Percentiles rank a stretch among this genome's conserved stretches.
These are phyloP conservation scores for Brachypodius melanocephalos DNA, from an alignment of 2,113 vertebrate species.

Conservation along the genomic window DNA sequence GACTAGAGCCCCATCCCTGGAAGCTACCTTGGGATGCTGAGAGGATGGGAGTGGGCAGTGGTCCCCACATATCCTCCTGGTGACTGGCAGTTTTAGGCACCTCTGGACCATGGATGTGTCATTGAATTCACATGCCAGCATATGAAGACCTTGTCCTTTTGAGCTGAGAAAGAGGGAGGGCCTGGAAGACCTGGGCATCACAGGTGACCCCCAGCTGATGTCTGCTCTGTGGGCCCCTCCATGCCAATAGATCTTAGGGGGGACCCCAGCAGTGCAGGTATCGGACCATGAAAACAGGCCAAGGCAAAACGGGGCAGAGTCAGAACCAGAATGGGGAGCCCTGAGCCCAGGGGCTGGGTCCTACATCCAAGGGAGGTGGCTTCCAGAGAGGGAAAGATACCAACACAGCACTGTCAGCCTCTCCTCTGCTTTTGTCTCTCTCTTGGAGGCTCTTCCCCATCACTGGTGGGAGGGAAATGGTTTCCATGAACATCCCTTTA, in stretches of 20 bases:
- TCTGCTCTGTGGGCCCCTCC: background rate
- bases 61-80: background rate
- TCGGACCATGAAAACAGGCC: background rate
- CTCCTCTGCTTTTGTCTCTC: background rate
- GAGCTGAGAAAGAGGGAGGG: background rate
- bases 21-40: background rate
- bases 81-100: background rate
- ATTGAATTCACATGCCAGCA: rapidly evolving
- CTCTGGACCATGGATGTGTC: background rate
- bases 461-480: background rate
- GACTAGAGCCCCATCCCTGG: background rate
- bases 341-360: background rate
- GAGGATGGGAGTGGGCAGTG: rapidly evolving
- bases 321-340: background rate
- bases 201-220: rapidly evolving
- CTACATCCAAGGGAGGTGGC: background rate
- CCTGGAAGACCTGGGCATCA: background rate
- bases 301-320: background rate
- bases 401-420: background rate
- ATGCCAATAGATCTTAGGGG: background rate
- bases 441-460: background rate
- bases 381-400: background rate
- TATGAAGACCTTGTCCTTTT: background rate
- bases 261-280: rapidly evolving
- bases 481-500: background rate